These are phyloP conservation scores for Auanema freiburgensis DNA, from an alignment of 2,888 invertebrate genomes.

Conservation along the genomic window DNA sequence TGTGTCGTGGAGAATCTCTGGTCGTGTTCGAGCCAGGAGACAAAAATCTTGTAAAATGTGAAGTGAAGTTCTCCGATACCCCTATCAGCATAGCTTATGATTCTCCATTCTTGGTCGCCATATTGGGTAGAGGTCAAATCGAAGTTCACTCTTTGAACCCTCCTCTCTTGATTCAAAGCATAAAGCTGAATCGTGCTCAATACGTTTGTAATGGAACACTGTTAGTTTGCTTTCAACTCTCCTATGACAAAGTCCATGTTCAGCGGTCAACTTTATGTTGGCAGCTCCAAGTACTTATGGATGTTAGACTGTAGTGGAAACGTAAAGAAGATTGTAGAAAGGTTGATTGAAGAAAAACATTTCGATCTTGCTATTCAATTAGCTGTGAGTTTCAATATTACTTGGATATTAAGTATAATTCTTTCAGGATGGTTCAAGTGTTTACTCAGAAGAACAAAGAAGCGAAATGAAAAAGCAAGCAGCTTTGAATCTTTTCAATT, in stretches of 20 bases:
- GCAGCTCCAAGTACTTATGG: slow-evolving; percentile 69
- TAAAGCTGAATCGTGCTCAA: slow-evolving; percentile 71
- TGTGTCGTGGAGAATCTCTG: too few species aligned
- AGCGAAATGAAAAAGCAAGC: slow-evolving; percentile 81
- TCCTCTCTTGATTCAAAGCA: slow-evolving; percentile 78
- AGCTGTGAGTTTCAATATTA: slow-evolving; percentile 40
- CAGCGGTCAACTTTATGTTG: slow-evolving; percentile 51
- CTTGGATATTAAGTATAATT: not conserved
- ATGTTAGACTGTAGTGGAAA: slow-evolving; percentile 78
- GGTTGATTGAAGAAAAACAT: slow-evolving; percentile 83
- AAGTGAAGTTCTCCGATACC: too few species aligned
- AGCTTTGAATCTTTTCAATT: slow-evolving; percentile 87
- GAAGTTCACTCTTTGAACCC: slow-evolving; percentile 86
- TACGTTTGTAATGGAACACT: slow-evolving; percentile 19
- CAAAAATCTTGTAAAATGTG: too few species aligned
- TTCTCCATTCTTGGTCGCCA: slow-evolving; percentile 83
- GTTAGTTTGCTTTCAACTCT: not conserved
- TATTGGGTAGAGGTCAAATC: slow-evolving; percentile 77
- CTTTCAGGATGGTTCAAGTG: slow-evolving; percentile 34
- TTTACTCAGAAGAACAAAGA: slow-evolving; percentile 45
- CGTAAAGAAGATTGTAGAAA: slow-evolving; percentile 80
- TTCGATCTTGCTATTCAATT: slow-evolving; percentile 79
- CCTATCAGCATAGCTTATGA: slow-evolving; percentile 73
- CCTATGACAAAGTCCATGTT: not conserved
- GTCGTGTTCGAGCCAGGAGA: too few species aligned